Conservation (phyloP, 2,797 vertebrate genomes). For the Erpetoichthys calabaricus region DNA sequence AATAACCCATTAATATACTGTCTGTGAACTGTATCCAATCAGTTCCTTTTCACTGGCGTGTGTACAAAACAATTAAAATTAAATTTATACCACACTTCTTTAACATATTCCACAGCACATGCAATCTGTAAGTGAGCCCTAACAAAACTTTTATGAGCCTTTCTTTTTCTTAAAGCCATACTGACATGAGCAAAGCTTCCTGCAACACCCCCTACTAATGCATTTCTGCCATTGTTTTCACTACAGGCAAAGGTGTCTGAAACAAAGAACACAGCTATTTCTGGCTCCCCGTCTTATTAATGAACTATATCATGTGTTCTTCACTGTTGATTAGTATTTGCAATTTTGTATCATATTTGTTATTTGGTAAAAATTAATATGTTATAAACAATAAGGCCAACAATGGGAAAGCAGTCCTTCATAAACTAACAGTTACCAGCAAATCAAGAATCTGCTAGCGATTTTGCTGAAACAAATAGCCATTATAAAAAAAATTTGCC, state of each 20-base stretch:
- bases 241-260: slow-evolving; percentile 60
- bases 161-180: slow-evolving; percentile 68
- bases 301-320: too few species aligned
- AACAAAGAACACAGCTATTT: slow-evolving; percentile 41
- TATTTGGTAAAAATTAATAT: too few species aligned
- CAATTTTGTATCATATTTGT: too few species aligned
- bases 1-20: slow-evolving; percentile 99
- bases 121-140: slow-evolving; percentile 85
- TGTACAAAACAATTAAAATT: slow-evolving; percentile 99
- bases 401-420: too few species aligned
- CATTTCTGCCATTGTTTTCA: slow-evolving; percentile 59
- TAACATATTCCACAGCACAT: slow-evolving; percentile 94
- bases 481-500: neutral
- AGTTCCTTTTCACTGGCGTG: slow-evolving; percentile 99
- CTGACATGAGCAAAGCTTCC: slow-evolving; percentile 44
- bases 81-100: slow-evolving; percentile 96
- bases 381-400: too few species aligned
- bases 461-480: too few species aligned
- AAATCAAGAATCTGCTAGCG: too few species aligned
- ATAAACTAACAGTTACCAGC: too few species aligned
- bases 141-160: slow-evolving; percentile 78
- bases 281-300: too few species aligned
- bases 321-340: too few species aligned
- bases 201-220: slow-evolving; percentile 36
- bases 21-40: slow-evolving; percentile 99